Conservation (phyloP, 2,797 vertebrate species). For the Hippocampus kuda region DNA sequence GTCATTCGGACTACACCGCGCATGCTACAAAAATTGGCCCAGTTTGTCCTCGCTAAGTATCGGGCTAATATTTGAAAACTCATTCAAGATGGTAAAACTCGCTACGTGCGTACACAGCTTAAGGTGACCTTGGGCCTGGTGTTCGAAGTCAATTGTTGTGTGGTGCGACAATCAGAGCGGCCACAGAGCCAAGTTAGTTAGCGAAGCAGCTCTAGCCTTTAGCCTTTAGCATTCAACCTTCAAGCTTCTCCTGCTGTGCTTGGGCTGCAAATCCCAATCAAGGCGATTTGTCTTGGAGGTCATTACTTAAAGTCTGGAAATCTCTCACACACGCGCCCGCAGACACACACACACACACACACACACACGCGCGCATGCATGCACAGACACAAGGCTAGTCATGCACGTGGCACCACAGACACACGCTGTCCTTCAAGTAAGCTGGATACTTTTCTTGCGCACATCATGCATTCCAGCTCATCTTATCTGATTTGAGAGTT, state of each 20-base stretch:
- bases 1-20: too few relatives aligned
- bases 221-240: slow-evolving; percentile 11
- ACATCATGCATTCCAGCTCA: neutral
- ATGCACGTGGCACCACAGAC: neutral
- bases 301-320: slow-evolving; percentile 31
- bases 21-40: too few relatives aligned
- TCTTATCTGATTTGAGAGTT: neutral
- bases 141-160: neutral
- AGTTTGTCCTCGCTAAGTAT: too few relatives aligned
- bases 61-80: too few relatives aligned
- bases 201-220: slow-evolving; percentile 28
- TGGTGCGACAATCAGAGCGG: slow-evolving; percentile 10
- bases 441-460: slow-evolving; percentile 11
- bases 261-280: slow-evolving; percentile 57
- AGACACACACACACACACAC: slow-evolving; percentile 7
- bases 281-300: slow-evolving; percentile 56
- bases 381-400: neutral
- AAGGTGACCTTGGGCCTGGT: neutral
- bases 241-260: slow-evolving; percentile 17
- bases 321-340: slow-evolving; percentile 4
- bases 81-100: neutral
- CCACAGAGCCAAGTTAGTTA: slow-evolving; percentile 24
- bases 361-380: slow-evolving; percentile 4
- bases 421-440: neutral
- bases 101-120: neutral